Conservation (phyloP, 1,140 invertebrate species). For the Atta texana region DNA sequence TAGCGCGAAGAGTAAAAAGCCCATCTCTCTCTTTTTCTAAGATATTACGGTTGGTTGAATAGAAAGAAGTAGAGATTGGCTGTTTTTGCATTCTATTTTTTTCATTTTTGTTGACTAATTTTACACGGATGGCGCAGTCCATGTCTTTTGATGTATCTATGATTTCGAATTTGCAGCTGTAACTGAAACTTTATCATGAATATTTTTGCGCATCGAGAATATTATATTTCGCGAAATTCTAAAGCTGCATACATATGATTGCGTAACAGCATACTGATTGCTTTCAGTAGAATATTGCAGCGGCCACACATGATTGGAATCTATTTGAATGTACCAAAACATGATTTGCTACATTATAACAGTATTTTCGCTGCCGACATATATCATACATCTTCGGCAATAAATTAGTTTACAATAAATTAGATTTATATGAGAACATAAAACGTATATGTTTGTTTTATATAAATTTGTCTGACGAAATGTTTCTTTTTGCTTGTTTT, state of each 20-base stretch:
- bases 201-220: background rate
- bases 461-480: conserved; percentile 30
- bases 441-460: background rate
- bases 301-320: conserved; percentile 23
- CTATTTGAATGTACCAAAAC: conserved; percentile 12
- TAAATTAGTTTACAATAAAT: conserved; percentile 12
- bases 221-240: background rate
- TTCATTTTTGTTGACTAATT: too few species aligned
- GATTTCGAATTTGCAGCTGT: conserved; percentile 7
- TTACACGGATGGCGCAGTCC: too few species aligned
- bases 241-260: conserved; percentile 1
- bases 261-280: conserved; percentile 3
- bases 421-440: background rate
- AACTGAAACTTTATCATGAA: background rate
- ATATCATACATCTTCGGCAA: conserved; percentile 7
- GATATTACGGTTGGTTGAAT: too few species aligned
- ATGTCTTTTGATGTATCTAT: background rate
- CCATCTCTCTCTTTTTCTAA: too few species aligned
- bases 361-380: background rate
- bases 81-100: too few species aligned
- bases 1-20: too few species aligned
- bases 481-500: conserved; percentile 62
- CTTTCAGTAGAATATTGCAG: conserved; percentile 4
- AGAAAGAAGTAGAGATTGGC: too few species aligned
- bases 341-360: conserved; percentile 22